phyloP scores from a whole-genome alignment of 2,113 vertebrate genomes.

The Ciconia stormi region DNA sequence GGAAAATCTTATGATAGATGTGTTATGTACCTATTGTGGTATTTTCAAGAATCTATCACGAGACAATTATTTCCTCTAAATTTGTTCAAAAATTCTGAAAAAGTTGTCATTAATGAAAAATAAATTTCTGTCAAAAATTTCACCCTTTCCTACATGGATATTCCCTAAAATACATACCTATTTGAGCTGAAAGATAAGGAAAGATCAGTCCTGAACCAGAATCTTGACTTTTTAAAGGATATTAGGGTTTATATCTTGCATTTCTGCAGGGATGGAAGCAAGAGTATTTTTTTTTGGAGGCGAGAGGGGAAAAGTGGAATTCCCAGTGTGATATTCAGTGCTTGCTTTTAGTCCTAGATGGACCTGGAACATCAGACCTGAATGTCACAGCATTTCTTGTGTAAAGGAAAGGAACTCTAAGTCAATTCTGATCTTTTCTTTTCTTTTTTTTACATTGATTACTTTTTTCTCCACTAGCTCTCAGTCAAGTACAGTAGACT shows the following conservation, averaged over 20 bases:
- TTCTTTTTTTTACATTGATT: not conserved
- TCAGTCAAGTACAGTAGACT: not conserved
- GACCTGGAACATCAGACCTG: not conserved
- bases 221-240: not conserved
- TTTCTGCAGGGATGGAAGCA: not conserved
- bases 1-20: not conserved
- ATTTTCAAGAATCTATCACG: rapidly evolving
- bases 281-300: not conserved
- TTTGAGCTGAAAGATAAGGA: not conserved
- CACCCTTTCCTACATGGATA: not conserved
- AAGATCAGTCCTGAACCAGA: not conserved
- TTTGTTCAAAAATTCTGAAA: not conserved
- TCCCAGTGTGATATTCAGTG: not conserved
- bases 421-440: not conserved
- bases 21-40: not conserved
- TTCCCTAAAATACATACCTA: not conserved
- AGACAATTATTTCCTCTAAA: not conserved
- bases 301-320: not conserved
- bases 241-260: not conserved
- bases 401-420: not conserved
- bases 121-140: not conserved
- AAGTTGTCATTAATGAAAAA: not conserved
- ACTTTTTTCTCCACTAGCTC: not conserved
- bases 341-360: not conserved
- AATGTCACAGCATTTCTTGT: not conserved